Evolutionary conservation across 2,797 vertebrate genomes (phyloP), one percentile per base, ranked within the genome.

Genomic region (Merluccius polli): DNA sequence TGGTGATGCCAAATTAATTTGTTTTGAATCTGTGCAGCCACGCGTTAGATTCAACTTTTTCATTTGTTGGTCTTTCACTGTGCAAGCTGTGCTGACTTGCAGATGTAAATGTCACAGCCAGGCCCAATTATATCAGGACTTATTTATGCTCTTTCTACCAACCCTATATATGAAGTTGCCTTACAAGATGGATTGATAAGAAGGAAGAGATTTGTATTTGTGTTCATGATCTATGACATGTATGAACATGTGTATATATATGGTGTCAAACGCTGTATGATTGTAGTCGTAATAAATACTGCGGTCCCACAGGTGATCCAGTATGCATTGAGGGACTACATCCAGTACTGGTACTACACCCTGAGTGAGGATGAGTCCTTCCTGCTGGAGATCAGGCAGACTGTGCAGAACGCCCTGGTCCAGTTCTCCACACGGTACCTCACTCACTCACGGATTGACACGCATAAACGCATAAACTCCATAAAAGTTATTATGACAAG

Each of bases 271-370:
- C 52, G 7, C 1, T 21, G 9, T 59, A 10, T 24, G 21, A 9
- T 24, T 59, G 52, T 59, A 11, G 59, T 65, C 0, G 59, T 65
- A 65, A 24, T 65, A 11, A 24, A 12, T 12, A 65, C 59, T 18
- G 31, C 18, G 12, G 1, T n/a, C 21, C 31, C 21, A 21, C 77
- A 99, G 98, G 96, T 99, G 87, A 98, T 99, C 86, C 97, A 99
- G 92, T 99, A 98, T 94, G 98, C 96, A 71, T 89, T 99, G 89
- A 94, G 98, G 89, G 98, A 99, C 89, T 99, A 99, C 79, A 97
- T 99, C 81, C 97, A 99, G 88, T 99, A 99, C 87, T 99, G 98
- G 98, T 99, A 99, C 94, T 99, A 99, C 87, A 98, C 97, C 24
- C 91, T 99, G 85, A 99, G 98, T 8, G 98, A 99, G 83, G 98